These are phyloP conservation scores for Ornithoptera alexandrae DNA, from an alignment of 2,888 invertebrate species.

Conservation along the genomic window DNA sequence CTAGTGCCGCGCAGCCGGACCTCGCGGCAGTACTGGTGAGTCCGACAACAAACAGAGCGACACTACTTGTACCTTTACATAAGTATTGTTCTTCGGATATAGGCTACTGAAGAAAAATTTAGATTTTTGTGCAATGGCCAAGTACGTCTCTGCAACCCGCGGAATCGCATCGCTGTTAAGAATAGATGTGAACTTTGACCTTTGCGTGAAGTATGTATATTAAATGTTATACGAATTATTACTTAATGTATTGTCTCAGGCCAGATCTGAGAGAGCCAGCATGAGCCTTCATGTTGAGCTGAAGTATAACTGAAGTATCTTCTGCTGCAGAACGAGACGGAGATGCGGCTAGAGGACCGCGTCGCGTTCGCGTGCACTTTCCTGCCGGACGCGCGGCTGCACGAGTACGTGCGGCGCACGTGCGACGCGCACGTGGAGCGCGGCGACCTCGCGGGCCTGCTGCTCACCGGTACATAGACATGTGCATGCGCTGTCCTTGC, in stretches of 20 bases:
- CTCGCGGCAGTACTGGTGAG: slow-evolving; percentile 51
- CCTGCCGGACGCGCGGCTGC: slow-evolving; percentile 88
- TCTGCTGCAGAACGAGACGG: slow-evolving; percentile 84
- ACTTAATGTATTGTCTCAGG: no score
- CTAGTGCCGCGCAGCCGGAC: slow-evolving; percentile 55
- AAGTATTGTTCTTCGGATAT: neutral
- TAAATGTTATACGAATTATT: no score
- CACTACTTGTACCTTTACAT: neutral
- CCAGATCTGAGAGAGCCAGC: no score
- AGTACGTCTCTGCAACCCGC: no score
- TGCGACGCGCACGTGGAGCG: slow-evolving; percentile 84
- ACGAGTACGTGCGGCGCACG: slow-evolving; percentile 87
- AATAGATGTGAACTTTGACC: no score
- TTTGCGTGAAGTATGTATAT: no score
- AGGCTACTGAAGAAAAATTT: neutral
- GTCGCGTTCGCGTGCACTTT: slow-evolving; percentile 95
- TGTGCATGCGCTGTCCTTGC: no score
- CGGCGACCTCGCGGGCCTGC: slow-evolving; percentile 91
- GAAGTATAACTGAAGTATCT: no score
- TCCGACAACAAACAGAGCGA: neutral
- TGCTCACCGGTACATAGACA: slow-evolving; percentile 84
- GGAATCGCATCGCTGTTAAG: no score
- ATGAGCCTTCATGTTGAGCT: no score
- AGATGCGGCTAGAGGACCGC: slow-evolving; percentile 91
- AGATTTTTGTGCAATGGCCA: no score